These are phyloP conservation scores for Pyxicephalus adspersus DNA, from an alignment of 2,113 vertebrate genomes.

Conservation along the genomic window DNA sequence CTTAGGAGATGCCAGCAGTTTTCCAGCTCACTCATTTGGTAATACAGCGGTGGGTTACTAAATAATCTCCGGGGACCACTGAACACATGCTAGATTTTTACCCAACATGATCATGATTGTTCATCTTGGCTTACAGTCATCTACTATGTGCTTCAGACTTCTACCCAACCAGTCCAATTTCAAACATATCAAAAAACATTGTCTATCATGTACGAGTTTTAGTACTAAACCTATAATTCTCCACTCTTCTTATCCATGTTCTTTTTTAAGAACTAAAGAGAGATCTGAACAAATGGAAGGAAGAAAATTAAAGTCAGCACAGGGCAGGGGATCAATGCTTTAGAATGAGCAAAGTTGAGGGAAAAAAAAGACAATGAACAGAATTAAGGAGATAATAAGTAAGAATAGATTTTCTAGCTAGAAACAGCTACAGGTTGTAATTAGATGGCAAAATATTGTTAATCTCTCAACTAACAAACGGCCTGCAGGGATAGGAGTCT, in stretches of 20 bases:
- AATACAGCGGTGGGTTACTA: too few relatives aligned
- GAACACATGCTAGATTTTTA: too few relatives aligned
- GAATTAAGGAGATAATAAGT: constrained; percentile 37
- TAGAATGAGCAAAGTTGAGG: constrained; percentile 6
- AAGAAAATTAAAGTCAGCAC: constrained; percentile 27
- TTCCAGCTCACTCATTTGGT: too few relatives aligned
- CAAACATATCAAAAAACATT: too few relatives aligned
- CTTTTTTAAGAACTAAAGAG: not conserved
- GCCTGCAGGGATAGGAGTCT: not conserved
- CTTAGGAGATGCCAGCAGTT: too few relatives aligned
- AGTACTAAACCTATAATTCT: not conserved
- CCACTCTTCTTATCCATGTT: not conserved
- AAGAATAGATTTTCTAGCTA: constrained; percentile 32
- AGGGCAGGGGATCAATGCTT: constrained; percentile 29
- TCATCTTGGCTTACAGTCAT: too few relatives aligned
- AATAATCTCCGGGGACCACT: too few relatives aligned
- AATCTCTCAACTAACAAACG: not conserved
- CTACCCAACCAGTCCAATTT: too few relatives aligned
- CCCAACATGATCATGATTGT: too few relatives aligned
- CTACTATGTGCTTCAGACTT: too few relatives aligned
- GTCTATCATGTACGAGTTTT: not conserved
- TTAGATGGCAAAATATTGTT: constrained; percentile 22
- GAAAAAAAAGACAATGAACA: constrained; percentile 5
- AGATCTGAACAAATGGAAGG: constrained; percentile 1
- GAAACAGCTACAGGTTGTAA: not conserved